These are phyloP conservation scores for Misgurnus mizolepis DNA, from an alignment of 2,113 vertebrate genomes.

Conservation along the genomic window DNA sequence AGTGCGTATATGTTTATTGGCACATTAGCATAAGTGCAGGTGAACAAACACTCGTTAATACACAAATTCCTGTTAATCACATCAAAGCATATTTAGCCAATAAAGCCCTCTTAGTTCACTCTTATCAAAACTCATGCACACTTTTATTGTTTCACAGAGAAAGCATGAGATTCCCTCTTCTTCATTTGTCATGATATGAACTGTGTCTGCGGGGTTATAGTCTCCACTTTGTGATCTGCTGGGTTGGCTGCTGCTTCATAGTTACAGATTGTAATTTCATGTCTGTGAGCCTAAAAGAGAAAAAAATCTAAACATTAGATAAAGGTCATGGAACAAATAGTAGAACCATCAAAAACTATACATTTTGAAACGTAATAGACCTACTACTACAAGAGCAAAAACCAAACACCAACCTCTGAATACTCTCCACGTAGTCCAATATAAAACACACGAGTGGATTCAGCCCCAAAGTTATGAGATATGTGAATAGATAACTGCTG, in stretches of 20 bases:
- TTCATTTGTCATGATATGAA: constrained; percentile 84
- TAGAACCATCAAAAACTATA: no score
- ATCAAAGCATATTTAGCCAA: not conserved
- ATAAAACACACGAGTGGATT: constrained; percentile 89
- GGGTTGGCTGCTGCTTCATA: constrained; percentile 94
- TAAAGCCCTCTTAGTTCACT: not conserved
- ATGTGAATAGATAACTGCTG: constrained; percentile 93
- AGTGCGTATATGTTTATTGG: constrained; percentile 54
- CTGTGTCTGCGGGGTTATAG: constrained; percentile 86
- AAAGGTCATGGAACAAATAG: not conserved
- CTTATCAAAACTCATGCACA: constrained; percentile 27
- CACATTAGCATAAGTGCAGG: constrained; percentile 52
- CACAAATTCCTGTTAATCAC: not conserved
- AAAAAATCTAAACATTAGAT: not conserved
- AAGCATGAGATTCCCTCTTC: not conserved
- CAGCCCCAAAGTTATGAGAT: constrained; percentile 91
- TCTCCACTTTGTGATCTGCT: constrained; percentile 88
- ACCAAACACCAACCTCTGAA: constrained; percentile 78
- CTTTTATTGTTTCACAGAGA: constrained; percentile 45
- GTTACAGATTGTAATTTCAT: constrained; percentile 95
- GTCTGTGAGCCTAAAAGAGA: constrained; percentile 81
- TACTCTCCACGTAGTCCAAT: constrained; percentile 94
- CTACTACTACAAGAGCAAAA: not conserved
- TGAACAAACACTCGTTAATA: constrained; percentile 35
- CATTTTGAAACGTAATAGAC: not conserved